Base-by-base conservation (phyloP, 1,140 invertebrate genomes). In the Polyergus mexicanus region DNA sequence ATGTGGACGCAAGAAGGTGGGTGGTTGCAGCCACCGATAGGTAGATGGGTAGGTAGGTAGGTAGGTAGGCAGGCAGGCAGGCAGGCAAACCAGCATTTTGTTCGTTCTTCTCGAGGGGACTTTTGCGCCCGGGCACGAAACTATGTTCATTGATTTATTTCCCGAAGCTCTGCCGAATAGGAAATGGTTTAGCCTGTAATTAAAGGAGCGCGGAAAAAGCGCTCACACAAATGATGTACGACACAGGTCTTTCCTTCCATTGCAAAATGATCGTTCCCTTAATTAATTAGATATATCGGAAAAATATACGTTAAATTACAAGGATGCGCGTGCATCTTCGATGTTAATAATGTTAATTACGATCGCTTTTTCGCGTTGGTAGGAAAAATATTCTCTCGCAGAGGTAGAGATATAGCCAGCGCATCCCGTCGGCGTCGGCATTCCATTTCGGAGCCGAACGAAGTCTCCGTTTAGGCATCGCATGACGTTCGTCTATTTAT, bases 401-500 rank as follows among this genome's bases (percentile, higher is more conserved):
- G 11, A 11, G 41, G n/a, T 10, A 16, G 28, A 32, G 32, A 66
- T 41, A 71, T 60, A 56, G 28, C 47, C 38, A 35, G 65, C 38
- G 25, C 65, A 60, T 83, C 41, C n/a, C 74, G 63, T 75, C 81
- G 72, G 38, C 81, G 58, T 84, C 54, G 58, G 80, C 84, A 88
- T 92, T 89, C 85, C 85, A 89, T 91, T 85, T 86, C 69, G 54
- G 44, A 74, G 56, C 56, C 68, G 63, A 84, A 88, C 86, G 86
- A 89, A 86, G 86, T 88, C 86, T 87, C 88, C 92, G 91, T 95
- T 94, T 94, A 90, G 78, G 88, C 91, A 92, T 94, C 90, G 94
- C 94, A 94, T 94, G 94, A 94, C 91, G 92, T 92, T 92, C 92
- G 92, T 94, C 94, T 94, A 95, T 95, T 94, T 93, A 94, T 95